These are phyloP conservation scores for Auanema freiburgensis DNA, from an alignment of 2,888 invertebrate genomes.

Conservation along the genomic window DNA sequence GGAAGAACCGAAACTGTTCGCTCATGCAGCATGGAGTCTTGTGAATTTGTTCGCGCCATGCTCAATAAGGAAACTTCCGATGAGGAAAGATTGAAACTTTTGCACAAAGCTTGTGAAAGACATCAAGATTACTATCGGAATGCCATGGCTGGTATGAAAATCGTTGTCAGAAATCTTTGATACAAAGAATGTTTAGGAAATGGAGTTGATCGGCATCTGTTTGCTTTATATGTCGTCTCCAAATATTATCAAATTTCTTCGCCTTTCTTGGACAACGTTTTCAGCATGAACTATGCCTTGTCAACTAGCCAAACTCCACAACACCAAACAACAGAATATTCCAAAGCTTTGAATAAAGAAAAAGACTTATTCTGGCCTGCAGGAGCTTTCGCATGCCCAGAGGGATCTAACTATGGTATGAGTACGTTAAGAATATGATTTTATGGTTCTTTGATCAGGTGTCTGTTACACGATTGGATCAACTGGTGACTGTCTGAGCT, in stretches of 20 bases:
- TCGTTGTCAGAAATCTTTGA: neutral
- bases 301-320: constrained; percentile 74
- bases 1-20: constrained; percentile 96
- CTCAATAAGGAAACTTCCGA: constrained; percentile 70
- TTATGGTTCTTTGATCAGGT: constrained; percentile 19
- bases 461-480: constrained; percentile 55
- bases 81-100: constrained; percentile 42
- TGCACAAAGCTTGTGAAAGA: constrained; percentile 65
- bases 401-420: constrained; percentile 50
- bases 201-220: constrained; percentile 83
- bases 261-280: constrained; percentile 75
- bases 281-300: constrained; percentile 94
- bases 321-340: constrained; percentile 51
- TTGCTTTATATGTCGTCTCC: constrained; percentile 95
- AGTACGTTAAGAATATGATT: neutral
- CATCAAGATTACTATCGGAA: constrained; percentile 91
- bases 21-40: constrained; percentile 88
- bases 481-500: constrained; percentile 50
- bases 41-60: constrained; percentile 91
- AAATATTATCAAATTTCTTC: constrained; percentile 84
- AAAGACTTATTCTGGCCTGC: constrained; percentile 55
- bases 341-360: constrained; percentile 41
- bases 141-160: constrained; percentile 86
- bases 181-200: constrained; percentile 11
- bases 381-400: constrained; percentile 54